Base-by-base conservation (phyloP, 2,797 vertebrate genomes). In the Knipowitschia caucasica region DNA sequence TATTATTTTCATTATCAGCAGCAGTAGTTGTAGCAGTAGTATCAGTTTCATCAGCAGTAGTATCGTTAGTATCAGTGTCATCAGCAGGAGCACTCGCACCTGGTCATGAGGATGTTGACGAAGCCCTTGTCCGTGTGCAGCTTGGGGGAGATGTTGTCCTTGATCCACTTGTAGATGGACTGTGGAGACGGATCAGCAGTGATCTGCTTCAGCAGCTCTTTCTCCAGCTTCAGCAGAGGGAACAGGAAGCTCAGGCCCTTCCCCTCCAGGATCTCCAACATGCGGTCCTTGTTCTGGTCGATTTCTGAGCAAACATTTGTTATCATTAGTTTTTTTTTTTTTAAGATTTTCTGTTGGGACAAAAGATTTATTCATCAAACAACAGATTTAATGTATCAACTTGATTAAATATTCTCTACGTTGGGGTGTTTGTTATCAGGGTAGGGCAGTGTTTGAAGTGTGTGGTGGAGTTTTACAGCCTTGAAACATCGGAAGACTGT, bases 141-240 rank as follows among this genome's bases (percentile, higher is more conserved):
- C 84, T 94, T 99, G 54, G 94, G 93, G 63, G 96, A 98, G 81
- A 99, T 96, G 88, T 99, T 99, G 84, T 99, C 97, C 85, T 98
- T 98, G 88, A 99, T 99, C 97, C 97, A 99, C 81, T 99, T 99
- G 84, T 99, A 99, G 85, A 99, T 98, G 25, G 93, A 89, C 86
- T 98, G 96, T 51, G 97, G 96, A 61, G 96, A 97, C 56, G 96
- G 94, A 83, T 99, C 97, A 0, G 92, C 92, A 86, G 96, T 92
- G 69, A 99, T 98, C 85, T 99, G 96, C 80, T 96, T 95, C 74
- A 98, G 86, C 46, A 99, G 90, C 80, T 99, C 96, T 82, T 99
- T 99, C 81, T 99, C 97, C 84, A 98, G 91, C 85, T 99, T 99
- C 88, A 99, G 90, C 73, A 99, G 90, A 0, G 97, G 96, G 78